phyloP scores from a whole-genome alignment of 2,113 vertebrate species.

The Rhynchopsitta pachyrhyncha region DNA sequence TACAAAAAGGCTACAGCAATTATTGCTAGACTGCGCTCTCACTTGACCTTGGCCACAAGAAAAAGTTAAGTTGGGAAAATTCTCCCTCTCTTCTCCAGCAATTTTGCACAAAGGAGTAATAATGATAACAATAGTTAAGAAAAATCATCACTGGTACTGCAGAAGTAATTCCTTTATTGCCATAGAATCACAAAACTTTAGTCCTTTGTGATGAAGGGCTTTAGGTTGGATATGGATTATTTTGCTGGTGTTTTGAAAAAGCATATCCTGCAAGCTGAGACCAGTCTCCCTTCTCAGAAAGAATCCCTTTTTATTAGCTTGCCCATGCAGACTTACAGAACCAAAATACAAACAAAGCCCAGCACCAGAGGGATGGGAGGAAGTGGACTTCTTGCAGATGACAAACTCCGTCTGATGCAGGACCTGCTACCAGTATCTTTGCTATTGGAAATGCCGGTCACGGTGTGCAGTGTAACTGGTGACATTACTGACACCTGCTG shows the following conservation, averaged over 20 bases:
- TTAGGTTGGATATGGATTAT: not conserved
- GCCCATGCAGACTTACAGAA: not conserved
- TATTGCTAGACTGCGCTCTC: not conserved
- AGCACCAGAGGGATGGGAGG: not conserved
- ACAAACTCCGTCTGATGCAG: not conserved
- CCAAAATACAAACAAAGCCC: not conserved
- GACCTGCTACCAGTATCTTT: not conserved
- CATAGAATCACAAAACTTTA: not conserved
- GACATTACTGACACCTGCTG: not conserved
- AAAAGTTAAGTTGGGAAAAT: not conserved
- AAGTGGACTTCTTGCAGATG: not conserved
- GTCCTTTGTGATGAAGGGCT: not conserved
- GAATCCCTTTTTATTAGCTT: not conserved
- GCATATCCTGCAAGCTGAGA: not conserved
- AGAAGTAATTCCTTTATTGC: not conserved
- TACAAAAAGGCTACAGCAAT: not conserved
- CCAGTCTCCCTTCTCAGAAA: not conserved
- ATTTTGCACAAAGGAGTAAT: not conserved
- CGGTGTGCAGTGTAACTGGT: accelerated
- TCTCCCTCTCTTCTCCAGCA: not conserved
- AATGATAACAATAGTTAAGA: not conserved
- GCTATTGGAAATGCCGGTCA: accelerated
- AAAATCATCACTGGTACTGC: not conserved
- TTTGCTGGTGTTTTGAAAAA: not conserved
- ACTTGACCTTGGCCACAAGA: not conserved